These are phyloP conservation scores for Leptothorax acervorum DNA, from an alignment of 2,888 invertebrate species.

Conservation along the genomic window DNA sequence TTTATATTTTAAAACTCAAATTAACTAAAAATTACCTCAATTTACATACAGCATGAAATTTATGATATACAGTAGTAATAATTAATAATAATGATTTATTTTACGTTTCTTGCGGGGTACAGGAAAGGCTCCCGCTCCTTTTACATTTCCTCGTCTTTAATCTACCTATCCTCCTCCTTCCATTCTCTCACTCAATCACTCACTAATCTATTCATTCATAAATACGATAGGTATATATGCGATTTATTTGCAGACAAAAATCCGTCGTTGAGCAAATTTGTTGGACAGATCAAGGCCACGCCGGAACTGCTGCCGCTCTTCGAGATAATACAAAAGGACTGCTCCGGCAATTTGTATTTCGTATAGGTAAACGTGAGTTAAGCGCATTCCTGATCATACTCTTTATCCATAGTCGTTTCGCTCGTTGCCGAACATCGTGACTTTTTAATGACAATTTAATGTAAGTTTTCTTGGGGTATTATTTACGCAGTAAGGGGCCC, in stretches of 20 bases:
- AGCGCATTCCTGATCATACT: slow-evolving; percentile 78
- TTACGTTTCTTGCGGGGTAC: too few relatives aligned
- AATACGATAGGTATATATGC: neutral
- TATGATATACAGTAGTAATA: neutral
- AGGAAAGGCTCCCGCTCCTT: too few relatives aligned
- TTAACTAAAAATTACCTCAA: neutral
- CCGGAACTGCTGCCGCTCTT: slow-evolving; percentile 95
- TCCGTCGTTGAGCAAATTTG: slow-evolving; percentile 96
- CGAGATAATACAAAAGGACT: slow-evolving; percentile 96
- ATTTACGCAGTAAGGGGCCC: too few relatives aligned
- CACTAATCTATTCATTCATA: too few relatives aligned
- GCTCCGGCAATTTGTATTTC: slow-evolving; percentile 86
- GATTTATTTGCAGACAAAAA: slow-evolving; percentile 92
- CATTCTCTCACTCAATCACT: too few relatives aligned
- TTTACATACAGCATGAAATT: neutral
- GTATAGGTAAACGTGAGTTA: slow-evolving; percentile 77
- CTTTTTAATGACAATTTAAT: too few relatives aligned
- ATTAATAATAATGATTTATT: too few relatives aligned
- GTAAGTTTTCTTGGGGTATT: too few relatives aligned
- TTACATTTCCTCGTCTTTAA: too few relatives aligned
- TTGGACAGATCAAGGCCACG: slow-evolving; percentile 95
- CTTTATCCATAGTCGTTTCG: slow-evolving; percentile 75
- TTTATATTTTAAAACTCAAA: neutral
- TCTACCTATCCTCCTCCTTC: too few relatives aligned
- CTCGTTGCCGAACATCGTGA: too few relatives aligned